Conservation (phyloP, 2,797 vertebrate genomes). For the Bradypodion pumilum region DNA sequence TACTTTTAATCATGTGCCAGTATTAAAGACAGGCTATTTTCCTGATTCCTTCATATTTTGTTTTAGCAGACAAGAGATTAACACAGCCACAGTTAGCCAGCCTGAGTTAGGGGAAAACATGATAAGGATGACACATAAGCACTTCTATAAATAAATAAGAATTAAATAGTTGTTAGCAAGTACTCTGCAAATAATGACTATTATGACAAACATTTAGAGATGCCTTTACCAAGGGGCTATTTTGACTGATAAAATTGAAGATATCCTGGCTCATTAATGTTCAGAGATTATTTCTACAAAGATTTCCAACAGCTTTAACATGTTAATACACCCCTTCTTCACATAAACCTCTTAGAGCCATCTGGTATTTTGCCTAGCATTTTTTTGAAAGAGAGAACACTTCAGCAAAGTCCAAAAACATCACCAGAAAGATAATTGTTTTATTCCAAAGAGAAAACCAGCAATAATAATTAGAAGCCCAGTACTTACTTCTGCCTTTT, state of each 20-base stretch:
- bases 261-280: not conserved
- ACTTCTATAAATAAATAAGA: no score
- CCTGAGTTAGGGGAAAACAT: no score
- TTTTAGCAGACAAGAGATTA: not conserved
- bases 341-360: not conserved
- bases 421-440: not conserved
- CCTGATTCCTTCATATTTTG: no score
- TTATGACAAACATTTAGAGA: not conserved
- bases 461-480: not conserved
- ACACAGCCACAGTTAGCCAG: no score
- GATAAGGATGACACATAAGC: no score
- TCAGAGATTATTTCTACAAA: not conserved
- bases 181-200: not conserved
- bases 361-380: not conserved
- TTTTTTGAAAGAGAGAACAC: not conserved
- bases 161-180: no score
- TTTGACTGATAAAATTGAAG: not conserved
- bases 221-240: no score
- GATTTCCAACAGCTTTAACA: not conserved
- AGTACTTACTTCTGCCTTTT: slow-evolving; percentile 83
- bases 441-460: slow-evolving; percentile 18
- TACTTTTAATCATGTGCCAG: not conserved
- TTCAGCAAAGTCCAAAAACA: not conserved
- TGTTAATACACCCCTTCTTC: not conserved
- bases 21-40: not conserved